Conservation (phyloP, 2,888 invertebrate species). For the Podabrus alpinus region DNA sequence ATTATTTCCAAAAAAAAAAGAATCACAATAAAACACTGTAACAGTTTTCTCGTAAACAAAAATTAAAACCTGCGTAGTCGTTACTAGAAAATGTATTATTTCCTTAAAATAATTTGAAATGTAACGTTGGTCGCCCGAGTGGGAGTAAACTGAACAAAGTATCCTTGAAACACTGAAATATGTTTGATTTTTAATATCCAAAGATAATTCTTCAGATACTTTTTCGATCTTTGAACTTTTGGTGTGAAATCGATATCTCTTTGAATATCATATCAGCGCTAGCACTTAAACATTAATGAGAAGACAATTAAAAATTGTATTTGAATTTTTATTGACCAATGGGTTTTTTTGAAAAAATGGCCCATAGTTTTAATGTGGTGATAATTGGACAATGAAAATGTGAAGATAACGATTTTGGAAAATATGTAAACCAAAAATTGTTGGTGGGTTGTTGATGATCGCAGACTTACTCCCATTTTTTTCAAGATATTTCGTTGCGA, state of each 20-base stretch:
- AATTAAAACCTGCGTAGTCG: background rate
- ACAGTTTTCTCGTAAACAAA: background rate
- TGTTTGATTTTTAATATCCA: background rate
- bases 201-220: background rate
- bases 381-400: background rate
- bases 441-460: too few relatives aligned
- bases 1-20: constrained; percentile 50
- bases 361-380: background rate
- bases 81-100: background rate
- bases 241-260: background rate
- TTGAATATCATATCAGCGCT: background rate
- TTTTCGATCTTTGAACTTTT: constrained; percentile 2
- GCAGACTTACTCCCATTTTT: too few relatives aligned
- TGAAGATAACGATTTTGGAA: too few relatives aligned
- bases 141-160: background rate
- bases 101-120: too few relatives aligned
- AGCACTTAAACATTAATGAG: background rate
- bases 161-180: constrained; percentile 3
- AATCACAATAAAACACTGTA: background rate
- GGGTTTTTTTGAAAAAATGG: too few relatives aligned
- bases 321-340: background rate
- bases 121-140: background rate
- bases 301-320: background rate
- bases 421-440: too few relatives aligned
- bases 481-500: too few relatives aligned